phyloP scores from a whole-genome alignment of 2,888 invertebrate species.

The Epistrophe eligans region DNA sequence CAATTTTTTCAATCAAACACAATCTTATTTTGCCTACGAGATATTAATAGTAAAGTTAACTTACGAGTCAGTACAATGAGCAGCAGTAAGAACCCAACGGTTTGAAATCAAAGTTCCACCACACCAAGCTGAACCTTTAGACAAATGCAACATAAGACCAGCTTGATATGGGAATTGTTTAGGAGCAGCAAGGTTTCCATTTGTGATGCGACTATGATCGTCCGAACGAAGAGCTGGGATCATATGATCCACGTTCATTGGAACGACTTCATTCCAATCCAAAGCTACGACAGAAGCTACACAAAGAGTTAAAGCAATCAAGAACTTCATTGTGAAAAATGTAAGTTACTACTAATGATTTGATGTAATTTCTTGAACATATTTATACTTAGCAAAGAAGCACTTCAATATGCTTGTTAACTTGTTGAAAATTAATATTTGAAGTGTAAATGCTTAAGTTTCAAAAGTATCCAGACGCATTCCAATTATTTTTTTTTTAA shows the following conservation, averaged over 20 bases:
- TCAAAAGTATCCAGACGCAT: neutral
- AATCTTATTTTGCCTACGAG: neutral
- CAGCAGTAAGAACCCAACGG: constrained; percentile 81
- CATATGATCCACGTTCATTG: constrained; percentile 77
- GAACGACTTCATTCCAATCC: constrained; percentile 22
- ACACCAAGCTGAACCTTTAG: constrained; percentile 78
- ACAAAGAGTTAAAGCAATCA: constrained; percentile 32
- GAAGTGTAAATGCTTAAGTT: neutral
- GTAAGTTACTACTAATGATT: constrained; percentile 36
- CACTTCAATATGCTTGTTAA: neutral
- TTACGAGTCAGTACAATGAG: constrained; percentile 79
- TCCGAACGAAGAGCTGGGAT: neutral
- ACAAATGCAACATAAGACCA: constrained; percentile 80
- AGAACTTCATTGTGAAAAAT: constrained; percentile 45
- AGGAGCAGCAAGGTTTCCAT: constrained; percentile 80
- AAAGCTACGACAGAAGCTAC: constrained; percentile 21
- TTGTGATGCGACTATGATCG: constrained; percentile 45
- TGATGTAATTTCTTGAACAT: neutral
- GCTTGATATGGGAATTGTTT: constrained; percentile 82
- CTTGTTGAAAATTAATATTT: constrained; percentile 21
- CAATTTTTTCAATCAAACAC: neutral
- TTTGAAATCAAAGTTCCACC: constrained; percentile 82
- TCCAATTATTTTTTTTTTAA: neutral
- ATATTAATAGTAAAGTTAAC: neutral
- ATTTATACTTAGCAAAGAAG: constrained; percentile 28